Evolutionary conservation across 2,797 vertebrate species (phyloP), one percentile per base, ranked within the genome.

Genomic region (Fundulus diaphanus): DNA sequence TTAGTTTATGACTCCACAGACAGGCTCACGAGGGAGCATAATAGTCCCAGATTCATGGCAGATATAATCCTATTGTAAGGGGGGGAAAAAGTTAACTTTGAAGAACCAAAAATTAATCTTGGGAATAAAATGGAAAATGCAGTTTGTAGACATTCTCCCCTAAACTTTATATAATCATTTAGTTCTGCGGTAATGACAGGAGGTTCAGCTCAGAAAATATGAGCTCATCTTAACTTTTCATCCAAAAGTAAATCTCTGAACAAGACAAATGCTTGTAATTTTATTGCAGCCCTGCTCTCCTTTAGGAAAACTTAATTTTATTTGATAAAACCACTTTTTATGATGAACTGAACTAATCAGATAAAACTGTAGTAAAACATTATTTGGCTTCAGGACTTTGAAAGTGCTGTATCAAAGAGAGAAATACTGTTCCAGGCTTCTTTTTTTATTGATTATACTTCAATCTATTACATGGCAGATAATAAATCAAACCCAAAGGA

Each of bases 361-460:
- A n/a, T 63, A 35, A 27, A 61, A 66, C 51, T 61, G 54, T 4
- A 57, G 29, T 52, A 70, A 18, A 65, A 72, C 66, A 78, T 51
- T 42, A 33, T 65, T 70, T 65, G 72, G 18, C 71, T 66, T 75
- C 33, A 72, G 22, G 46, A 59, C 27, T 69, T 78, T 70, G 9
- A 49, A 84, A 81, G 42, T 77, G 78, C 87, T 83, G 61, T 40
- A 80, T 81, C 54, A 83, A 74, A 54, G 33, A 13, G 40, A 73
- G 52, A 73, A 80, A 54, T 33, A 40, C 31, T 31, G 37, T 72
- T 80, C 35, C 46, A 48, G 72, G 81, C 1, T 24, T 1, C 73
- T n/a, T 1, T 74, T 76, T 33, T 78, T 72, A 87, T 88, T 79
- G 83, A 89, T 87, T 85, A 78, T 74, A 63, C 33, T 81, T 83